Conservation (phyloP, 2,888 invertebrate species). For the Sceliomorpha sp. region DNA sequence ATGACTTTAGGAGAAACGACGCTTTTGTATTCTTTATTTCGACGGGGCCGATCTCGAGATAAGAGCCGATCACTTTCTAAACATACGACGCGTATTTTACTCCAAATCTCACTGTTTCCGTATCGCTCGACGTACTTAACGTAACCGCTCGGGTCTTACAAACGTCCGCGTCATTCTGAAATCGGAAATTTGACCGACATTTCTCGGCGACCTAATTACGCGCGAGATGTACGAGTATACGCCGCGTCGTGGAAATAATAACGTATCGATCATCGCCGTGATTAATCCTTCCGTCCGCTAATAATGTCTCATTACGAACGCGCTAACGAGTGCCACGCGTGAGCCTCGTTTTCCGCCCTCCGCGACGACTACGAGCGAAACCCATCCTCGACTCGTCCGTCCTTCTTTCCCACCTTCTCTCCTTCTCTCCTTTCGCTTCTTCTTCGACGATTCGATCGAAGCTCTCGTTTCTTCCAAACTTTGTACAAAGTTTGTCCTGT, state of each 20-base stretch:
- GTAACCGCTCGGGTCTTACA: background rate
- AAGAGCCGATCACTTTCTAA: constrained; percentile 19
- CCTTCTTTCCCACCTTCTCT: no score
- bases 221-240: no score
- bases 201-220: constrained; percentile 25
- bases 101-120: no score
- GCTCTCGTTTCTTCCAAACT: no score
- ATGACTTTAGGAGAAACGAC: constrained; percentile 19
- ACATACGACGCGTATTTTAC: background rate
- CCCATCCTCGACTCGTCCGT: no score
- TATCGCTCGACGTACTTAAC: no score
- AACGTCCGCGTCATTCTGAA: constrained; percentile 11
- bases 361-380: no score
- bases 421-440: no score
- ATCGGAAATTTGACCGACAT: constrained; percentile 36
- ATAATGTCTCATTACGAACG: constrained; percentile 26
- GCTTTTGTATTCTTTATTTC: constrained; percentile 4
- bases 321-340: constrained; percentile 14
- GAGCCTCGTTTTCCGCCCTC: constrained; percentile 3
- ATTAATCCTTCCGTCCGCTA: constrained; percentile 22
- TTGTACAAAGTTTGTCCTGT: no score
- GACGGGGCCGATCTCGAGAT: constrained; percentile 4
- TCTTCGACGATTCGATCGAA: no score
- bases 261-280: constrained; percentile 27
- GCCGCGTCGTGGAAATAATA: no score